phyloP scores from a whole-genome alignment of 2,797 vertebrate genomes.

The Amphiprion clarkii region DNA sequence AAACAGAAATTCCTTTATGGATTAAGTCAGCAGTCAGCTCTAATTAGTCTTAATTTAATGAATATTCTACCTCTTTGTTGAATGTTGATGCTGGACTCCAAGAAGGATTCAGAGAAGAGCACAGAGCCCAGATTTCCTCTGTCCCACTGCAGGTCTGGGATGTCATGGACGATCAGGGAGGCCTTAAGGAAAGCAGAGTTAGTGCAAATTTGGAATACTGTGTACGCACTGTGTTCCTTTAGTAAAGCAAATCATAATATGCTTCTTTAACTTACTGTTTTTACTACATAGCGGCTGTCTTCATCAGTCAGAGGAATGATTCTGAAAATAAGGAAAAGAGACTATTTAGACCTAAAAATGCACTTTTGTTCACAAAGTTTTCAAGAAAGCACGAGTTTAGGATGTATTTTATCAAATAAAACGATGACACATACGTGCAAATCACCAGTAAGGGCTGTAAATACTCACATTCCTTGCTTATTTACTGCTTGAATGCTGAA shows the following conservation, averaged over 20 bases:
- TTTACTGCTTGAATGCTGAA: conserved; percentile 96
- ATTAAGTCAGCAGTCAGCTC: conserved; percentile 37
- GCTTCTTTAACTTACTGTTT: conserved; percentile 89
- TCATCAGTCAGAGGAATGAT: conserved; percentile 88
- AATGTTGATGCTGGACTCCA: conserved; percentile 92
- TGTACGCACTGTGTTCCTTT: not conserved
- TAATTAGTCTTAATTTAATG: conserved; percentile 29
- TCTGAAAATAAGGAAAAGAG: conserved; percentile 77
- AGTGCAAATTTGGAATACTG: not conserved
- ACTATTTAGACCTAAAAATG: not conserved
- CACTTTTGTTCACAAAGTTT: no score
- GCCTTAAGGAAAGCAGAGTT: conserved; percentile 83
- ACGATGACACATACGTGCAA: conserved; percentile 1
- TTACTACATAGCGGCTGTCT: conserved; percentile 88
- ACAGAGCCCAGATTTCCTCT: conserved; percentile 90
- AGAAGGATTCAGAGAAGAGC: conserved; percentile 95
- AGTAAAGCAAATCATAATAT: not conserved
- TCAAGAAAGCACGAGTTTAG: no score
- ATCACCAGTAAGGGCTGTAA: not conserved
- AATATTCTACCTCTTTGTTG: conserved; percentile 89
- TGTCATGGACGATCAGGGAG: conserved; percentile 91
- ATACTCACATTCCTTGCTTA: conserved; percentile 91
- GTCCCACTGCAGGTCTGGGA: conserved; percentile 89
- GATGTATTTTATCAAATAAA: not conserved
- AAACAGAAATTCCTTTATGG: conserved; percentile 41